Evolutionary conservation across 30 jellyfish, hydroid and myxozoan species (phyloP), one percentile per base, ranked within the genome.

Genomic region (Chironex yamaguchii): DNA sequence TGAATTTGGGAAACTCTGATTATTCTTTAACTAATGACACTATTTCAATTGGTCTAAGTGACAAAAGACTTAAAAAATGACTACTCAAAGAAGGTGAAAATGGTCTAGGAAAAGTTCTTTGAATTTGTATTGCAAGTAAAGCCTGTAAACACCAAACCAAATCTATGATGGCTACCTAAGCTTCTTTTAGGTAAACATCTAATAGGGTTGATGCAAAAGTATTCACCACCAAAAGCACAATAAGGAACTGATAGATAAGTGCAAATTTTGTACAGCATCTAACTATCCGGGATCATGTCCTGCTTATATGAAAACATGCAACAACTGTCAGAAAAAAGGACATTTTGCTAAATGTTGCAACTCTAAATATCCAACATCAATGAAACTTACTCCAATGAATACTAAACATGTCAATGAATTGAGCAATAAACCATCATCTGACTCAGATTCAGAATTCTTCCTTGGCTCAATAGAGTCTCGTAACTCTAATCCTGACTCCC

Each of bases 31-130:
- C 54, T 22, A 50, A 52, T 2, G 62, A 76, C 53, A 54, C 54
- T 34, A 72, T 72, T 32, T 21, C 49, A 20, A 33, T 34, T 13
- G 86, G 89, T 22, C n/a, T 53, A 76, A 2, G 26, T 50, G 89
- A 76, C 34, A 50, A 24, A 2, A 3, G 3, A n/a, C 27, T 70
- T 17, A 29, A 23, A 3, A 29, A 70, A 35, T 17, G 84, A 6
- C 29, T 84, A 51, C 94, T 76, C 14, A 24, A 81, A 20, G 86
- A 58, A 11, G 3, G 49, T 3, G 91, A 79, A 14, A 28, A 62
- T 17, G 48, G 71, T 6, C 67, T 62, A 34, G 91, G 65, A 32
- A 79, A 32, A 34, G 91, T 34, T 17, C 22, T 79, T 6, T 31
- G 6, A 1, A 20, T 14, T 2, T 72, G 91, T 1, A n/a, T n/a